A percentile compares a stretch with the other conserved stretches of the same genome.
Conservation (phyloP, 2,113 vertebrate genomes). For the Mesembrinibis cayennensis region DNA sequence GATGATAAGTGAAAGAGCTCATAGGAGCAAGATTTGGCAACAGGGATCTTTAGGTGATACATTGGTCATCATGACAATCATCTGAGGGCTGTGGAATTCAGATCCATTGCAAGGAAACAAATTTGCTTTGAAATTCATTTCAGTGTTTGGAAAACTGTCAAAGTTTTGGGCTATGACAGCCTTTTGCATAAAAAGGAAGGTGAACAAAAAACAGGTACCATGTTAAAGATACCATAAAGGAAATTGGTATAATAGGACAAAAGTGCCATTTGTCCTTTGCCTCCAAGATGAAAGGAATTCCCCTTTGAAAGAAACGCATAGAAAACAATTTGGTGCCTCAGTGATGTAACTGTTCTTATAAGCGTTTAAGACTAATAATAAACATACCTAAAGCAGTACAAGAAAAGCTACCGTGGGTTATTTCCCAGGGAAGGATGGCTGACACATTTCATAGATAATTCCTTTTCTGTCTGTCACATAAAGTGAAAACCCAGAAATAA, state of each 20-base stretch:
- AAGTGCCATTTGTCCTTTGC: neutral
- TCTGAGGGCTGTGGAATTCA: neutral
- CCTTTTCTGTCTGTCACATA: neutral
- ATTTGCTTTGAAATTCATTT: neutral
- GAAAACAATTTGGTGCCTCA: neutral
- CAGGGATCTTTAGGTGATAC: neutral
- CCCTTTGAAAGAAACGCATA: neutral
- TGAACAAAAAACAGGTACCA: neutral
- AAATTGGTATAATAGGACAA: neutral
- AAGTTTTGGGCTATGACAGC: neutral
- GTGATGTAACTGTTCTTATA: neutral
- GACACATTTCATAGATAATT: neutral
- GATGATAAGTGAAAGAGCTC: neutral
- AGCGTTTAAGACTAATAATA: neutral
- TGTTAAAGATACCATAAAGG: neutral
- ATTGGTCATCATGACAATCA: neutral
- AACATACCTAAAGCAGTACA: neutral
- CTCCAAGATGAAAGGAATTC: neutral
- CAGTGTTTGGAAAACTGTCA: neutral
- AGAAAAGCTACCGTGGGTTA: neutral
- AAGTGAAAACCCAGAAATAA: neutral
- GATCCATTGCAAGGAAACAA: neutral
- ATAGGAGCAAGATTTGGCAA: neutral
- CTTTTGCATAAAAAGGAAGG: neutral
- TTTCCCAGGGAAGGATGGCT: neutral